Conservation (phyloP, 2,113 vertebrate species). For the Garra rufa region DNA sequence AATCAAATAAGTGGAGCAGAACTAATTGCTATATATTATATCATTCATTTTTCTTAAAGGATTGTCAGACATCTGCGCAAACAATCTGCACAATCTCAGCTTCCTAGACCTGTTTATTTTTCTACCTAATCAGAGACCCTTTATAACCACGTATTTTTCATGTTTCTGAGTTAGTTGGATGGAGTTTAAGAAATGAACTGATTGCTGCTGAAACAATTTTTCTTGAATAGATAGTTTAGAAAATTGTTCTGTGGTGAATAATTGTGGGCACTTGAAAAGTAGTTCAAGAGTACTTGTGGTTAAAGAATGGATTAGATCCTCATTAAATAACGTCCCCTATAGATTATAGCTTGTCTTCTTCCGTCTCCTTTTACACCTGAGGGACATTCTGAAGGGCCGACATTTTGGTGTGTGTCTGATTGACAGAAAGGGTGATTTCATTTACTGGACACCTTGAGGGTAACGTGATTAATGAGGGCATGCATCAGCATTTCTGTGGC, state of each 20-base stretch:
- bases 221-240: neutral
- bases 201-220: neutral
- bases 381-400: constrained; percentile 25
- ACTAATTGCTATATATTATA: neutral
- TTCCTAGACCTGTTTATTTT: constrained; percentile 23
- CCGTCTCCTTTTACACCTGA: neutral
- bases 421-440: constrained; percentile 45
- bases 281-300: neutral
- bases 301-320: neutral
- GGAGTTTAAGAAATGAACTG: neutral
- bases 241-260: neutral
- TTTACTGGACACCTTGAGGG: constrained; percentile 51
- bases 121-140: neutral
- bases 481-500: constrained; percentile 40
- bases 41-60: neutral
- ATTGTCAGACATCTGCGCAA: constrained; percentile 28
- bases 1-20: neutral
- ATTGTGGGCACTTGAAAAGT: neutral
- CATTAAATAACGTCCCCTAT: neutral
- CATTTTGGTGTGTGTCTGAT: constrained; percentile 34
- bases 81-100: neutral
- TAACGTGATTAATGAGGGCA: constrained; percentile 51
- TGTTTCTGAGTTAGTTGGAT: neutral
- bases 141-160: neutral
- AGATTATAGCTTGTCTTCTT: neutral